Evolutionary conservation across 2,888 invertebrate genomes (phyloP).

Genomic region (Osmoderma eremita): DNA sequence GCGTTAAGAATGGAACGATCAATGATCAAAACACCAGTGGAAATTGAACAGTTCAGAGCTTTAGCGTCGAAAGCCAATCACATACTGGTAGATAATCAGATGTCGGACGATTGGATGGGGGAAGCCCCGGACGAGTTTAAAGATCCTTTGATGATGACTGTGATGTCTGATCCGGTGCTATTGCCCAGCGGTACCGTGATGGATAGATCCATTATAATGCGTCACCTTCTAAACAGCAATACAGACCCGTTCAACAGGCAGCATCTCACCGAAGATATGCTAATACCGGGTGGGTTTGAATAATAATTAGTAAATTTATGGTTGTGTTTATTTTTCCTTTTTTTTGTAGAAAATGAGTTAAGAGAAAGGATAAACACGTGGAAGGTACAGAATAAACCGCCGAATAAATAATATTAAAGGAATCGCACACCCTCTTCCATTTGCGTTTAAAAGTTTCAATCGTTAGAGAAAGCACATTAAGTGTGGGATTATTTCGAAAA

Average conservation of each 20-base stretch:
- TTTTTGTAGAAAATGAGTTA: conserved; percentile 78
- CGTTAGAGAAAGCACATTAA: not conserved
- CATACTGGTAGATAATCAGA: conserved; percentile 83
- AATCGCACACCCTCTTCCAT: not conserved
- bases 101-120: conserved; percentile 90
- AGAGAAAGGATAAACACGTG: conserved; percentile 87
- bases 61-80: conserved; percentile 82
- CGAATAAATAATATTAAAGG: conserved; percentile 30
- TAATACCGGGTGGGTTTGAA: conserved; percentile 78
- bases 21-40: conserved; percentile 83
- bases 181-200: conserved; percentile 90
- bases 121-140: conserved; percentile 97
- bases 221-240: conserved; percentile 93
- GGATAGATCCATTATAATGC: conserved; percentile 92
- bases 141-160: conserved; percentile 96
- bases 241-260: conserved; percentile 99
- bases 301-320: not conserved
- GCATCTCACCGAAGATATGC: conserved; percentile 92
- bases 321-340: conserved; percentile 3
- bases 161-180: conserved; percentile 95
- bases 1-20: conserved; percentile 82
- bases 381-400: conserved; percentile 72
- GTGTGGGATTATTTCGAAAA: conserved; percentile 22
- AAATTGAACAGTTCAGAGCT: conserved; percentile 86
- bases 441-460: too few species aligned